Evolutionary conservation across 2,888 invertebrate species (phyloP).

Genomic region (Clistopyga incitator): DNA sequence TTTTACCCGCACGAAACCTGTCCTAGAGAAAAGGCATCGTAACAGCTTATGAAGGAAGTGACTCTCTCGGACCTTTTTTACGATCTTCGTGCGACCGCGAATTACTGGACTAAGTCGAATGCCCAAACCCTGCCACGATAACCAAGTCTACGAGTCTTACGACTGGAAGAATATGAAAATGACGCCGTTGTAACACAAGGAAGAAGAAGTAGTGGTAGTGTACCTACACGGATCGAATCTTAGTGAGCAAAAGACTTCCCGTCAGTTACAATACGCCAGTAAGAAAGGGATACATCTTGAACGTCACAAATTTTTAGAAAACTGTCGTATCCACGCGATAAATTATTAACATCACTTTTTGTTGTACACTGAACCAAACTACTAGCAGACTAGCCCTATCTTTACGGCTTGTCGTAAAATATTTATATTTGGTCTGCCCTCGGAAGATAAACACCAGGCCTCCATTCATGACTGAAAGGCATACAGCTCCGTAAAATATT

Average conservation of each 20-base stretch:
- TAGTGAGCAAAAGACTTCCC: not conserved
- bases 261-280: not conserved
- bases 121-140: constrained; percentile 69
- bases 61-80: constrained; percentile 68
- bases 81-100: constrained; percentile 57
- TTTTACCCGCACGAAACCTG: constrained; percentile 23
- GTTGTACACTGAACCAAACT: constrained; percentile 14
- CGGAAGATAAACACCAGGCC: constrained; percentile 68
- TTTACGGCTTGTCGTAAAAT: constrained; percentile 76
- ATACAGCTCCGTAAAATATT: constrained; percentile 15
- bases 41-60: not conserved
- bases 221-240: not conserved
- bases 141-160: constrained; percentile 63
- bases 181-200: not conserved
- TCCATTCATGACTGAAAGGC: constrained; percentile 39
- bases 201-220: not conserved
- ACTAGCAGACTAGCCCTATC: constrained; percentile 64
- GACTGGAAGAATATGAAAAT: constrained; percentile 64
- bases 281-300: constrained; percentile 25
- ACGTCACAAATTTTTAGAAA: constrained; percentile 67
- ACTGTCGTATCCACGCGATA: constrained; percentile 66
- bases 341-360: constrained; percentile 71
- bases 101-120: constrained; percentile 39
- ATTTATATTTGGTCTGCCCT: constrained; percentile 76
- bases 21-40: not conserved